These are phyloP conservation scores for Onychomys arenicola DNA, from an alignment of 2,797 vertebrate genomes.

Conservation along the genomic window DNA sequence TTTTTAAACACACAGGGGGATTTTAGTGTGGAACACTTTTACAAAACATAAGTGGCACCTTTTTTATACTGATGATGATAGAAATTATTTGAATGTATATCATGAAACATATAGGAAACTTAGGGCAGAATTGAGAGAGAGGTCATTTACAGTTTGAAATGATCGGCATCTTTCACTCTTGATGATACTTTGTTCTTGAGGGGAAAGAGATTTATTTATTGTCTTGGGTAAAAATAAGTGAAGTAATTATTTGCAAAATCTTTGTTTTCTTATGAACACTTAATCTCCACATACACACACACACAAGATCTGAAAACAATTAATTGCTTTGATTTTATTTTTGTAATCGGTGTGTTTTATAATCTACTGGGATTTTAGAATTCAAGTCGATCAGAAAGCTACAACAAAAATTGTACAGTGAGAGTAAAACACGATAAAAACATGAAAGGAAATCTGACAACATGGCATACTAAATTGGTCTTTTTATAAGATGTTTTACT, in stretches of 20 bases:
- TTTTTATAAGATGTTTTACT: background rate
- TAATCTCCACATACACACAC: background rate
- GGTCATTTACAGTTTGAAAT: constrained; percentile 14
- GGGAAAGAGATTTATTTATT: background rate
- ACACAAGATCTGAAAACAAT: constrained; percentile 13
- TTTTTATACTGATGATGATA: background rate
- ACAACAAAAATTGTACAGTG: background rate
- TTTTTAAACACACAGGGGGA: background rate
- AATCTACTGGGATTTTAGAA: background rate
- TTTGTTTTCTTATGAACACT: background rate
- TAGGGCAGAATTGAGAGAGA: background rate
- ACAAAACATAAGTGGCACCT: background rate
- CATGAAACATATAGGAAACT: constrained; percentile 23
- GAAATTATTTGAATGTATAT: background rate
- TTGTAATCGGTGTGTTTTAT: background rate
- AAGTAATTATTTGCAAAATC: background rate
- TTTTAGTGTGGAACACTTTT: constrained; percentile 13
- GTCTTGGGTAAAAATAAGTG: constrained; percentile 18
- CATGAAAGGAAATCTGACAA: background rate
- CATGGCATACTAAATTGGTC: background rate
- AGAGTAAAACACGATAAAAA: background rate
- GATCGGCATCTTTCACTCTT: background rate
- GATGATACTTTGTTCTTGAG: background rate
- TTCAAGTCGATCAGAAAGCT: constrained; percentile 31
- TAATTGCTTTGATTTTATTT: background rate